Conservation (phyloP, 2,113 vertebrate species). For the Saguinus imperator region DNA sequence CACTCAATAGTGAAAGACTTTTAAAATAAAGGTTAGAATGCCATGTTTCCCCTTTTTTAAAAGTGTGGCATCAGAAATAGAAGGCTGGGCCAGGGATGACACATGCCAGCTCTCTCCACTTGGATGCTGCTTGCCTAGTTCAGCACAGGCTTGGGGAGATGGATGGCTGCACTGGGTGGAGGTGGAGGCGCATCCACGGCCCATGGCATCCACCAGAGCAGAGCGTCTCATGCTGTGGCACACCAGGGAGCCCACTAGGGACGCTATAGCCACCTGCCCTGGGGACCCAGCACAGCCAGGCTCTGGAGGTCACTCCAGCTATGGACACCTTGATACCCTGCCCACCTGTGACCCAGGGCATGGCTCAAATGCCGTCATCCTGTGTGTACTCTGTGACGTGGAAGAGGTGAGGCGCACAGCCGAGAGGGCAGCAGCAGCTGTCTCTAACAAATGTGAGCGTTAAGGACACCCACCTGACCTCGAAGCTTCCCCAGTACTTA, state of each 20-base stretch:
- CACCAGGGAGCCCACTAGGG: background rate
- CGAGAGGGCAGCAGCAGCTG: accelerated
- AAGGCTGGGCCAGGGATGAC: background rate
- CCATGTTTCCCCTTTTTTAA: background rate
- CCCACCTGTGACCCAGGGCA: background rate
- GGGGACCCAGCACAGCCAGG: background rate
- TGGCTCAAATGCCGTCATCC: accelerated
- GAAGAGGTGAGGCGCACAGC: no score
- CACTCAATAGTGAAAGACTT: background rate
- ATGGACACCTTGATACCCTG: no score
- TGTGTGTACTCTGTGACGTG: accelerated
- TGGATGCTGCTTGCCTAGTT: background rate
- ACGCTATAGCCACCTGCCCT: background rate
- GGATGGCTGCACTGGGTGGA: no score
- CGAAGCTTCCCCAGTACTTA: background rate
- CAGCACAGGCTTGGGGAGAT: background rate
- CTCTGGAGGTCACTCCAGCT: background rate
- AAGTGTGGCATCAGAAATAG: background rate
- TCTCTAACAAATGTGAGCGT: background rate
- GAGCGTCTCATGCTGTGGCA: background rate
- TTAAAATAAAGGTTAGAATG: background rate
- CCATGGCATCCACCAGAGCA: background rate
- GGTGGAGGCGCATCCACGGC: no score
- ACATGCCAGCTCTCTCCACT: background rate
- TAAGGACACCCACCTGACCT: accelerated